Base-by-base conservation (phyloP, 2,113 vertebrate species). In the Gopherus evgoodei region DNA sequence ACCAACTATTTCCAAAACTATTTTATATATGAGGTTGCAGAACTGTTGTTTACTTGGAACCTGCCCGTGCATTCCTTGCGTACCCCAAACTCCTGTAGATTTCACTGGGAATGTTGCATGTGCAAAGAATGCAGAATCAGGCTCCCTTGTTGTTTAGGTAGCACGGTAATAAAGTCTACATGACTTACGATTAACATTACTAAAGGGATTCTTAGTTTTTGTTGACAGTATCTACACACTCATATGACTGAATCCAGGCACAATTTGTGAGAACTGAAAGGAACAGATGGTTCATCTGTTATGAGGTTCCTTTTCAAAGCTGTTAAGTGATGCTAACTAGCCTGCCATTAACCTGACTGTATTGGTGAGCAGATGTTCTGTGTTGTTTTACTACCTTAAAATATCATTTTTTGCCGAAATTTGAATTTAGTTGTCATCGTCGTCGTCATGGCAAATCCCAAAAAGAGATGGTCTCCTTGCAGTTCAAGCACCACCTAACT, bases 1-100 rank as follows among this genome's bases (percentile, higher is more conserved):
- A 69, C 22, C 69, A 91, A 84, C 95, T 95, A 49, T 97, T 96
- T 92, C 94, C 94, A 89, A 97, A 97, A 47, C 91, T 62, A 25
- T 87, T 50, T 31, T 96, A 56, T 95, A 95, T 95, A 86, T 96
- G 87, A 87, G 83, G 21, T 84, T 91, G 84, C 81, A 94, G 81
- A 95, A 87, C 88, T 78, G 24, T n/a, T 90, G 80, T 91, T 90
- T 97, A 42, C 72, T 90, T 53, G 75, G 86, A 89, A 69, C 82
- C 83, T 90, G 29, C 7, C 44, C 93, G 86, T 92, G 53, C 62
- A 2, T 85, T 96, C 91, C 31, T 53, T 31, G 11, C 22, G 13
- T 90, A 89, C 87, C 50, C 76, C 92, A 94, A 86, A 86, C 81
- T 93, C 83, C 53, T 86, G 44, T 93, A 90, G 84, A 76, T 80